phyloP scores from a whole-genome alignment of 1,140 invertebrate species.

The Lamellibrachia luymesi region DNA sequence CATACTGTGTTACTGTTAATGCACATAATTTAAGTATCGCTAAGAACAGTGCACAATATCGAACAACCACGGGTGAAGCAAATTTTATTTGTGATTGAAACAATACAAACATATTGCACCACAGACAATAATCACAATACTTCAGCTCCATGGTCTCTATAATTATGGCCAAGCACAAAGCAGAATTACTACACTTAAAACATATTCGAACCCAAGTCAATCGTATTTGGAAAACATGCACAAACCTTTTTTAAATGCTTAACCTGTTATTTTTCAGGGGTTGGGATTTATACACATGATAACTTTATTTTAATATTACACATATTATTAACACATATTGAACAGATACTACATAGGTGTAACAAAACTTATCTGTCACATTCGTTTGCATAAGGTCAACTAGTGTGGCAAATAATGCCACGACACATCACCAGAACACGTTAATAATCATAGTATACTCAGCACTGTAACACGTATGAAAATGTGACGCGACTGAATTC shows the following conservation, averaged over 20 bases:
- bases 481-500: background rate
- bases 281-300: background rate
- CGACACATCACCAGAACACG: too few relatives aligned
- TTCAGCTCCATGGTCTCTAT: too few relatives aligned
- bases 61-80: background rate
- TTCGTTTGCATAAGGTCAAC: background rate
- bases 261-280: background rate
- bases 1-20: background rate
- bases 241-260: background rate
- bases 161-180: background rate
- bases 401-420: background rate
- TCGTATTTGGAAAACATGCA: background rate
- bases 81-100: background rate
- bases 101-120: background rate
- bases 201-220: background rate
- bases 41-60: background rate
- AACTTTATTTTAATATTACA: background rate
- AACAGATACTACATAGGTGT: too few relatives aligned
- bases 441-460: background rate
- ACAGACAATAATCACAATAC: background rate
- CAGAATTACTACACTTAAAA: background rate
- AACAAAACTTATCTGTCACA: too few relatives aligned
- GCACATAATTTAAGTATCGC: background rate
- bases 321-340: too few relatives aligned
- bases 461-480: background rate